These are phyloP conservation scores for Scomber colias DNA, from an alignment of 2,113 vertebrate species.

Conservation along the genomic window DNA sequence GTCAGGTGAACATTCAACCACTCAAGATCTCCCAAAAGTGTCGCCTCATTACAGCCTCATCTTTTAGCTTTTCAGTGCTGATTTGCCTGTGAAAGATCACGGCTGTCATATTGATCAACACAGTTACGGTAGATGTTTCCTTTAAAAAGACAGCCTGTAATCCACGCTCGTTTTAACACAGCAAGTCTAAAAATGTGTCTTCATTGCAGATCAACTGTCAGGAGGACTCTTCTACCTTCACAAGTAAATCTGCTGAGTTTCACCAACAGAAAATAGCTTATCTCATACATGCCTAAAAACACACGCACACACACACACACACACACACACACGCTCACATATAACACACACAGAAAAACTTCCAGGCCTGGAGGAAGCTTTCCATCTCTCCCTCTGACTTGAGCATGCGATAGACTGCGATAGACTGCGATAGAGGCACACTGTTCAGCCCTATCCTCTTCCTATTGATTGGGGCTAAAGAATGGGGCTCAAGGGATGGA, in stretches of 20 bases:
- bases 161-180: constrained; percentile 10
- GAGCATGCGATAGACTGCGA: constrained; percentile 25
- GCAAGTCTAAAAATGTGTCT: neutral
- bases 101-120: constrained; percentile 2
- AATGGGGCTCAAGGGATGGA: constrained; percentile 60
- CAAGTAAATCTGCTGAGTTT: neutral
- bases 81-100: neutral
- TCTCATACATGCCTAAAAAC: neutral
- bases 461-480: constrained; percentile 66
- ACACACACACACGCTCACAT: constrained; percentile 1
- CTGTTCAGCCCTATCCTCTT: constrained; percentile 44
- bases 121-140: neutral
- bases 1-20: neutral
- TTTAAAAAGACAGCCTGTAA: constrained; percentile 3
- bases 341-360: constrained; percentile 20
- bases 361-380: constrained; percentile 35
- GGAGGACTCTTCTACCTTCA: neutral
- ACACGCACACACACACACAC: neutral
- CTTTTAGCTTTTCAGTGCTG: no score
- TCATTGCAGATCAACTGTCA: constrained; percentile 7
- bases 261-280: neutral
- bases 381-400: constrained; percentile 45
- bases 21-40: no score
- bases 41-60: no score
- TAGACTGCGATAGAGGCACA: constrained; percentile 40